Base-by-base conservation (phyloP, 2,888 invertebrate genomes). In the Trachelus stipa region DNA sequence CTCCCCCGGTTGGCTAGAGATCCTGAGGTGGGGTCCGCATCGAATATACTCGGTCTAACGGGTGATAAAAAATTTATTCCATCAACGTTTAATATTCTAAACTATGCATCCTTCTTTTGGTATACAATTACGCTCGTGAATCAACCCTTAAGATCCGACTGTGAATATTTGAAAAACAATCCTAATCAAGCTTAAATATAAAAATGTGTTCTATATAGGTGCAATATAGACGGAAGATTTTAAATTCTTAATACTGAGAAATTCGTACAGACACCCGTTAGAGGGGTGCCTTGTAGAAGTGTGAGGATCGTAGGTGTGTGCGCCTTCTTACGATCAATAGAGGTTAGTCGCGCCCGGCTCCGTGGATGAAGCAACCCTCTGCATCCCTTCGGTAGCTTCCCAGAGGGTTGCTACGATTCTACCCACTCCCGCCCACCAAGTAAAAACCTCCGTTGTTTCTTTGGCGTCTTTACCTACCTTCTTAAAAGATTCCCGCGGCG, bases 271-370 rank as follows among this genome's bases (percentile, higher is more conserved):
- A 56, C 56, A 56, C 56, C 56, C 56, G 56, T 23, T 56, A 23
- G 56, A 56, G 56, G 40, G 40, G 40, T 56, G 40, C 4, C 56
- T 80, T 78, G 82, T 85, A 80, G 82, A 87, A 87, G 85, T 84
- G 86, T 85, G 85, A 86, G 87, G 84, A 87, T 86, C 85, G 87
- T 88, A 86, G 87, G 83, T 87, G 88, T 88, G 86, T 83, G 86
- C 87, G 87, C 84, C 88, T 88, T 88, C 88, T 88, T 88, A 88
- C 88, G 88, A 88, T 88, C 88, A 87, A 88, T 88, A 88, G 87
- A 88, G 88, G 88, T 88, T 88, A 88, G 88, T 88, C 88, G 88
- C 88, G 88, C 88, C 88, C 88, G 87, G 88, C 85, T 87, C 88
- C 87, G 86, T 87, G 88, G 85, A 88, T 86, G 85, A 87, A 87